Percentiles rank a stretch among this genome's conserved stretches.
These are phyloP conservation scores for Oryzias curvinotus DNA, from an alignment of 2,113 vertebrate species.

Conservation along the genomic window DNA sequence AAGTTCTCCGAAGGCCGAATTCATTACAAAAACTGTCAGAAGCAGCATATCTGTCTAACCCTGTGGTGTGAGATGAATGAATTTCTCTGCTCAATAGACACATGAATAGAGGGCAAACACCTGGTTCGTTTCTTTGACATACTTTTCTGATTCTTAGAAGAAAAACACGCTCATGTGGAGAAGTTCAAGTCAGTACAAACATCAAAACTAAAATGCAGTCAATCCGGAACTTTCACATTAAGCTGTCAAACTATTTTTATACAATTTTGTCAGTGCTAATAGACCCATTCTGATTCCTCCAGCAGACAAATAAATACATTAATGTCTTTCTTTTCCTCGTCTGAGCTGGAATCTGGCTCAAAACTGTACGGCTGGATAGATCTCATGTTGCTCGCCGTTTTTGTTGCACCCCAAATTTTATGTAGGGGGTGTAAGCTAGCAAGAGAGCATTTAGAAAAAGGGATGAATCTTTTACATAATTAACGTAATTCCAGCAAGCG, in stretches of 20 bases:
- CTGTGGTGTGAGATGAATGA: neutral
- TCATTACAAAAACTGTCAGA: neutral
- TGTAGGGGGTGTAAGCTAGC: too few relatives aligned
- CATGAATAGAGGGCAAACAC: conserved; percentile 1
- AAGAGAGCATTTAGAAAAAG: too few relatives aligned
- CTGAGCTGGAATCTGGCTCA: too few relatives aligned
- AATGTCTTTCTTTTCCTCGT: too few relatives aligned
- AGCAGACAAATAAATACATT: too few relatives aligned
- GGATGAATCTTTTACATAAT: too few relatives aligned
- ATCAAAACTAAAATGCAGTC: neutral
- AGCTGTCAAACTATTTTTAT: neutral
- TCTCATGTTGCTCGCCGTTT: too few relatives aligned
- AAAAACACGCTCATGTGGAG: conserved; percentile 20
- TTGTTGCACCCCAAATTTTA: too few relatives aligned
- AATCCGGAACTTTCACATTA: neutral
- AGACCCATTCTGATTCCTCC: too few relatives aligned
- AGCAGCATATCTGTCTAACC: conserved; percentile 18
- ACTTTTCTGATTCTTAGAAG: conserved; percentile 4
- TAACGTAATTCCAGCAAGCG: too few relatives aligned
- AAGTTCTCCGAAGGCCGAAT: neutral
- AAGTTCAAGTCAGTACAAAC: conserved; percentile 37
- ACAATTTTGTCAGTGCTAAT: too few relatives aligned
- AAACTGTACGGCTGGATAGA: too few relatives aligned
- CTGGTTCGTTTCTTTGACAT: neutral
- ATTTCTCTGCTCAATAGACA: conserved; percentile 16